Conservation (phyloP, 2,113 vertebrate genomes). For the Trachemys scripta region DNA sequence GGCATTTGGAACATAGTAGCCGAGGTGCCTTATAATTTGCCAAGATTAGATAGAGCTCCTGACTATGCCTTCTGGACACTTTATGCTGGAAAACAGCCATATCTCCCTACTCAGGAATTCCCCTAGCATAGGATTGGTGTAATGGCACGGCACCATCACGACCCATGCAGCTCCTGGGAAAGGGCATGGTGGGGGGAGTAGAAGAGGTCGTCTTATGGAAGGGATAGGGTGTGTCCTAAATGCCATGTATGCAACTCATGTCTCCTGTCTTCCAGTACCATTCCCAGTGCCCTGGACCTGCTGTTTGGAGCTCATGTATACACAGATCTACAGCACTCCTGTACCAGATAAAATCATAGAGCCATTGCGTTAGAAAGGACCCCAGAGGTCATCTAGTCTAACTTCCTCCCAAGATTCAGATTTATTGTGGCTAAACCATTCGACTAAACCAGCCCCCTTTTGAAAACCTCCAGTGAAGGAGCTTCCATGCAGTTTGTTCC, state of each 20-base stretch:
- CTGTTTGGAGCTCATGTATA: neutral
- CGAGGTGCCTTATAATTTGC: neutral
- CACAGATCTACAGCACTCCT: neutral
- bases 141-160: neutral
- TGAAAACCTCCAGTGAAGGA: neutral
- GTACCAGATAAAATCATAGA: neutral
- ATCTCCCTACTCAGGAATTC: neutral
- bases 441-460: neutral
- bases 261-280: neutral
- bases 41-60: neutral
- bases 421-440: no score
- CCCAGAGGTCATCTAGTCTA: neutral
- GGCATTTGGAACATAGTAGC: neutral
- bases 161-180: neutral
- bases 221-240: neutral
- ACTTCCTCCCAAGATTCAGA: fast-evolving
- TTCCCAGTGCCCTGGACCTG: neutral
- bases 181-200: neutral
- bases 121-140: neutral
- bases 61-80: neutral
- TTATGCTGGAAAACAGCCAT: neutral
- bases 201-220: neutral
- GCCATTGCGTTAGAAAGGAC: neutral
- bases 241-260: neutral
- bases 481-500: neutral